Evolutionary conservation across 2,888 invertebrate genomes (phyloP).

Genomic region (Spialia ferax): DNA sequence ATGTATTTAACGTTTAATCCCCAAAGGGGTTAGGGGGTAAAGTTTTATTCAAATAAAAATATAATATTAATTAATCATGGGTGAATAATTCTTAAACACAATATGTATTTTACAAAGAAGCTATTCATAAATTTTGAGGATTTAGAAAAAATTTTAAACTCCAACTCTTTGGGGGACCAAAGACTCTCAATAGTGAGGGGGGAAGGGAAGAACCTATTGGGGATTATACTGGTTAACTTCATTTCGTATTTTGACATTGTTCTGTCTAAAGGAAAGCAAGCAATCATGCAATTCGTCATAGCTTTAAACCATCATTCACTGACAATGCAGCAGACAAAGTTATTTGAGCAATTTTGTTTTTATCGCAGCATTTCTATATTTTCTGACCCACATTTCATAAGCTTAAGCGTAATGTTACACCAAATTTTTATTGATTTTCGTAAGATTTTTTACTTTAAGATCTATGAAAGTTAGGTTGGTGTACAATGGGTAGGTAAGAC

Average conservation of each 20-base stretch:
- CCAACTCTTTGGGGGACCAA: too few species aligned
- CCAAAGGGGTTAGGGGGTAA: too few species aligned
- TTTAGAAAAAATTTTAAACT: too few species aligned
- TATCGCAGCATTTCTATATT: conserved; percentile 1
- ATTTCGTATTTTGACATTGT: not conserved
- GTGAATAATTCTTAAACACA: too few species aligned
- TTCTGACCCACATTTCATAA: conserved; percentile 4
- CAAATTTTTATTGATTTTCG: not conserved
- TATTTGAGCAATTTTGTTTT: not conserved
- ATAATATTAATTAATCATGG: too few species aligned
- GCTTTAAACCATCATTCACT: not conserved
- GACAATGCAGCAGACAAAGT: not conserved
- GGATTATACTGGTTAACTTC: too few species aligned
- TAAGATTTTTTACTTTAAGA: not conserved
- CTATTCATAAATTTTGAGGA: too few species aligned
- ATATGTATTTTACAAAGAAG: too few species aligned
- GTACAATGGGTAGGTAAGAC: not conserved
- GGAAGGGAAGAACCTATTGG: too few species aligned
- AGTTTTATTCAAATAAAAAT: too few species aligned
- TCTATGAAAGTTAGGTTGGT: not conserved
- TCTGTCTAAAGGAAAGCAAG: not conserved
- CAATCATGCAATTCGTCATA: conserved; percentile 6
- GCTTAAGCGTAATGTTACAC: not conserved
- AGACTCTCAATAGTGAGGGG: too few species aligned
- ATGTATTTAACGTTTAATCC: too few species aligned